A percentile compares a stretch with the other conserved stretches of the same genome.
Conservation (phyloP, 2,888 invertebrate species). For the Auanema freiburgensis region DNA sequence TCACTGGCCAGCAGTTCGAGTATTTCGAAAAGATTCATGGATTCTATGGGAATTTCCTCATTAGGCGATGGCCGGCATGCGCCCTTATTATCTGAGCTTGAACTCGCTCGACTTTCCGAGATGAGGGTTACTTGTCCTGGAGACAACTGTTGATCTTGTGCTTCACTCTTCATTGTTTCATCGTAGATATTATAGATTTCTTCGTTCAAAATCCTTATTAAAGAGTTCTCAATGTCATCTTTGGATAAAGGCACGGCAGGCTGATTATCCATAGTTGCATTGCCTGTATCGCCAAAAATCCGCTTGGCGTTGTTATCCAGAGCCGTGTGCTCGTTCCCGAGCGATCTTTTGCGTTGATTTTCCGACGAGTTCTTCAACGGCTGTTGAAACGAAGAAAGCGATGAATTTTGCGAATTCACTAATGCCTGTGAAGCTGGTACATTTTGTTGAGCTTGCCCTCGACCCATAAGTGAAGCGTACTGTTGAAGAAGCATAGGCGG, state of each 20-base stretch:
- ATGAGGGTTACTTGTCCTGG: too few relatives aligned
- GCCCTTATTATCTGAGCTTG: neutral
- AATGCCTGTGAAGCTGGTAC: neutral
- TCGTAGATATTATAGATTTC: conserved; percentile 12
- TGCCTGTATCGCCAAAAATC: neutral
- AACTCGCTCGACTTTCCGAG: neutral
- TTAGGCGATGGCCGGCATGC: conserved; percentile 3
- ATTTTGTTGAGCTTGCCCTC: neutral
- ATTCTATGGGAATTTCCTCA: neutral
- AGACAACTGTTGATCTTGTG: too few relatives aligned
- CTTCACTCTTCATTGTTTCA: neutral
- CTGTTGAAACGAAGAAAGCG: neutral
- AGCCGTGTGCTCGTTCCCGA: neutral
- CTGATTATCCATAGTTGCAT: neutral
- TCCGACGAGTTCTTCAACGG: neutral
- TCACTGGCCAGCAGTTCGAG: neutral
- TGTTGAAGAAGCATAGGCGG: conserved; percentile 9
- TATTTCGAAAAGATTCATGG: conserved; percentile 4
- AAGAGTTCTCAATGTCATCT: conserved; percentile 10
- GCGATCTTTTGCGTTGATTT: neutral
- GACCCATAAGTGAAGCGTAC: conserved; percentile 4
- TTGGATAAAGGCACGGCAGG: neutral
- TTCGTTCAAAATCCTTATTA: conserved; percentile 16
- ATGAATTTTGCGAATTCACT: neutral
- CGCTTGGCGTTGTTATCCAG: neutral